Base-by-base conservation (phyloP, 1,140 invertebrate species). In the Frieseomelitta varia region DNA sequence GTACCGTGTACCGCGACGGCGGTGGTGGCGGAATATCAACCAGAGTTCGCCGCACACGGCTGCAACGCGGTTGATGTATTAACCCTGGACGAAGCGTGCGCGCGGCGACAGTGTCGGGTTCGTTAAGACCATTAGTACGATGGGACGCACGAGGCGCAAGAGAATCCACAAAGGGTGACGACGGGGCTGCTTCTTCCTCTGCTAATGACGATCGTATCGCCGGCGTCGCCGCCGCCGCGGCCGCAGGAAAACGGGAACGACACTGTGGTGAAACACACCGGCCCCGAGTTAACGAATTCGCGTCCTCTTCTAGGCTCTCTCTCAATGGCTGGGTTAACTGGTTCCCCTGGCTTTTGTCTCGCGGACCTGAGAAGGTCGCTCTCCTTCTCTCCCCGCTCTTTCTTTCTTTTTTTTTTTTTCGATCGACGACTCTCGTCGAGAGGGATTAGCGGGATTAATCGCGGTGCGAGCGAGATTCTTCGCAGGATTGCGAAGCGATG, bases 81-180 rank as follows among this genome's bases (percentile, higher is more conserved):
- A 80, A 80, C 83, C 77, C 78, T 71, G 67, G 77, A 19, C 56
- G 69, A 58, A 56, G 30, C 56, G 47, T 21, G 30, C 24, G 53
- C 51, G 76, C 68, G 8, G 39, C 39, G 39, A 47, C 39, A 65
- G 82, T 79, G 82, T 80, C 69, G 78, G 83, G 83, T 84, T 84
- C 83, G 83, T 84, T 84, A 84, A 84, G 83, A 84, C 83, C 83
- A 84, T 84, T 80, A 84, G 83, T 71, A 80, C 77, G 51, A 69
- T 56, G 61, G 83, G 78, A 84, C 83, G 79, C 76, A 84, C 77
- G 77, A 79, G 58, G 78, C 78, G 83, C 83, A 84, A 80, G 83
- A 73, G 83, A 84, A 84, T 84, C 78, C 83, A 84, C 83, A 84
- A 84, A 84, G 83, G 77, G 77, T 76, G 75, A 84, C 65, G 81